Evolutionary conservation across 2,888 invertebrate species (phyloP).

Genomic region (Heliconius ismenius): DNA sequence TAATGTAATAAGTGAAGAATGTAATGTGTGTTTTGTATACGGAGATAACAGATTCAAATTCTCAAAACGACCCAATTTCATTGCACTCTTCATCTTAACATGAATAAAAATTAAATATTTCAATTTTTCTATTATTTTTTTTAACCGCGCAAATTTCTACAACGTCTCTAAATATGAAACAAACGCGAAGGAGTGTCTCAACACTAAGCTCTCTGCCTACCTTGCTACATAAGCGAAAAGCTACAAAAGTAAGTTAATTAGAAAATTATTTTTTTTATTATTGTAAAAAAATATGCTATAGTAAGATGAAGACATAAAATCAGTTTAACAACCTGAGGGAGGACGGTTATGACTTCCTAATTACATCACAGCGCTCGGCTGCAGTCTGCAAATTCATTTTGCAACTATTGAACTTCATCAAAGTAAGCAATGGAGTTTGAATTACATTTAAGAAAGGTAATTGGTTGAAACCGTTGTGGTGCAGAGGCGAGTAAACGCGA

Average conservation of each 20-base stretch:
- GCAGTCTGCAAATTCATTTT: constrained; percentile 21
- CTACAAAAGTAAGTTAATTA: no score
- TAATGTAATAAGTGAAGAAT: not conserved
- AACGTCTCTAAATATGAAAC: no score
- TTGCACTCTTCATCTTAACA: not conserved
- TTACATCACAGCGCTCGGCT: constrained; percentile 10
- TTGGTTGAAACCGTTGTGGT: no score
- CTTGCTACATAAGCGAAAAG: no score
- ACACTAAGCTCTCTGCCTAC: no score
- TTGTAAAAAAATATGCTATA: not conserved
- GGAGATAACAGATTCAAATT: not conserved
- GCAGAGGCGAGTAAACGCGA: no score
- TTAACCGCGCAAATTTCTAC: no score
- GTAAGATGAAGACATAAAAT: not conserved
- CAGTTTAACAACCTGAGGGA: constrained; percentile 3
- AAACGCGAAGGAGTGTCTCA: no score
- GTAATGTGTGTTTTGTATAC: not conserved
- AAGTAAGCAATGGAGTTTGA: constrained; percentile 6
- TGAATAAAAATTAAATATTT: not conserved
- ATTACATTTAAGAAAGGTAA: not conserved
- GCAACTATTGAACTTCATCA: constrained; percentile 19
- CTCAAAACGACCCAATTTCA: not conserved
- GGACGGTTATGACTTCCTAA: constrained; percentile 18
- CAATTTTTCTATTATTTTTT: no score
- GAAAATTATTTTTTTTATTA: no score